A percentile compares a stretch with the other conserved stretches of the same genome.
These are phyloP conservation scores for Diachasmimorpha longicaudata DNA, from an alignment of 1,140 invertebrate genomes.

Conservation along the genomic window DNA sequence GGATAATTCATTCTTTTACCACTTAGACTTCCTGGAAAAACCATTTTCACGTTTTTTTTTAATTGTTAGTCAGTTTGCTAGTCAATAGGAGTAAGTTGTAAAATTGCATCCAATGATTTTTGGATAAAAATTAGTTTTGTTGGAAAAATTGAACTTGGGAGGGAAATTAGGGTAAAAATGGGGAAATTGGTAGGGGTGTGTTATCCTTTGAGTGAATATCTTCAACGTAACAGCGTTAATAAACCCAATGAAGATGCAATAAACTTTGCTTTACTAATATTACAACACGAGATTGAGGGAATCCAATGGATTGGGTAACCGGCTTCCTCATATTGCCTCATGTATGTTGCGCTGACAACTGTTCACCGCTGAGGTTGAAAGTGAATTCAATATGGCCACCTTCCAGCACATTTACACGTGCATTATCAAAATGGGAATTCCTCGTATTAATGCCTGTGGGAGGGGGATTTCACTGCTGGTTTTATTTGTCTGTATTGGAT, in stretches of 20 bases:
- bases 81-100: too few species aligned
- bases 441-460: neutral
- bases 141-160: too few species aligned
- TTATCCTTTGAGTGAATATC: too few species aligned
- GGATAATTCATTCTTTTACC: too few species aligned
- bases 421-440: neutral
- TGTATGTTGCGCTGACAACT: constrained; percentile 15
- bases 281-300: constrained; percentile 35
- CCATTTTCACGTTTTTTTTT: too few species aligned
- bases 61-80: too few species aligned
- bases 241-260: neutral
- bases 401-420: constrained; percentile 27
- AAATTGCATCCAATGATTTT: too few species aligned
- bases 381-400: constrained; percentile 55
- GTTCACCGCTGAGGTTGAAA: constrained; percentile 42
- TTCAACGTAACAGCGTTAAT: neutral
- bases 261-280: constrained; percentile 34
- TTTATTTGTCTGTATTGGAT: neutral
- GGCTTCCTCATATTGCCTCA: constrained; percentile 58
- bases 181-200: too few species aligned
- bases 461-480: neutral
- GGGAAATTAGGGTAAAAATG: too few species aligned
- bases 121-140: too few species aligned
- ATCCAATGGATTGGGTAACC: constrained; percentile 49
- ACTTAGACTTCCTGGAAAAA: too few species aligned